Base-by-base conservation (phyloP, 2,888 invertebrate genomes). In the Ceramica pisi region DNA sequence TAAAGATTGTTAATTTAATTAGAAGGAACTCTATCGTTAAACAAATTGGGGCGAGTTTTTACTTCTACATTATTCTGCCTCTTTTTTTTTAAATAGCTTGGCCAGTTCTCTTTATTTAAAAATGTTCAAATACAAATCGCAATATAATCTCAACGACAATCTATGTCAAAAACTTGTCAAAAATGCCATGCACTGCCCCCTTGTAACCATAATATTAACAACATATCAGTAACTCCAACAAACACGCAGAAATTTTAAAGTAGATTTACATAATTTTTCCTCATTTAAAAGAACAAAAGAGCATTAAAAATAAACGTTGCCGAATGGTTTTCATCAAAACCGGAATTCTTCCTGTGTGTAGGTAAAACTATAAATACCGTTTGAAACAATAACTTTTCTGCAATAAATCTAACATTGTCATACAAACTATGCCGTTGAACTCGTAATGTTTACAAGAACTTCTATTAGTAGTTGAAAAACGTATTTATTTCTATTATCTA, bases 271-370 rank as follows among this genome's bases (percentile, higher is more conserved):
- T 26, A 35, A 0, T 2, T 14, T 41, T 48, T 59, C 57, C 19
- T 64, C 46, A 60, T 38, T 51, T 6, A 19, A 1, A 41, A 46
- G 26, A 67, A 64, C 38, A 71, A 71, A 60, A 55, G 41, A 61
- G 21, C 7, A 64, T 60, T 16, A 26, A 35, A 64, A 9, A 19
- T 35, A 55, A 75, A 46, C 38, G 1, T 7, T 7, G n/a, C 56
- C 70, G 38, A 14, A 41, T 81, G 77, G 71, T 65, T 71, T 55
- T 12, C 41, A 31, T 79, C 77, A 65, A 65, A 31, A 55, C 62
- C 46, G 16, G 44, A 41, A 63, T 65, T 56, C n/a, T 44, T 41
- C 10, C 9, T 2, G 63, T 41, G 16, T 21, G 44, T 62, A 46
- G 23, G 8, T 23, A n/a, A 19, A 48, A 53, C 6, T 56, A 60